Conservation (phyloP, 2,113 vertebrate genomes). For the Dryoscopus gambensis region DNA sequence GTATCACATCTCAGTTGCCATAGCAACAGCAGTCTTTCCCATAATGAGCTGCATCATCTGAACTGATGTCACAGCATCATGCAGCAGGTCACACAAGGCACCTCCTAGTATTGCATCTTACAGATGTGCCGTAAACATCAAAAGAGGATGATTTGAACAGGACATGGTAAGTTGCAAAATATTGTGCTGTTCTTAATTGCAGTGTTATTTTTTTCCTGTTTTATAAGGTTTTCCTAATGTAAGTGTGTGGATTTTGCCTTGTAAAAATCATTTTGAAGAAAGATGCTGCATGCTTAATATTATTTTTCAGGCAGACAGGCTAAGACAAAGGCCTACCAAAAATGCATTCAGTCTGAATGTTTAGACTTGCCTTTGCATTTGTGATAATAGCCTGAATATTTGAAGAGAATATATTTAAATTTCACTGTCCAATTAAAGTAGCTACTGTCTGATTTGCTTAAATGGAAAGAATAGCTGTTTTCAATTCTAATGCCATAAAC, state of each 20-base stretch:
- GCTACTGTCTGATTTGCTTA: conserved; percentile 22
- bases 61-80: conserved; percentile 90
- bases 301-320: conserved; percentile 67
- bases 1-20: conserved; percentile 91
- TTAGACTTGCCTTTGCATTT: conserved; percentile 22
- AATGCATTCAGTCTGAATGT: conserved; percentile 3
- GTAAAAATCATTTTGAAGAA: conserved; percentile 68
- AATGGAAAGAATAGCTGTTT: conserved; percentile 21
- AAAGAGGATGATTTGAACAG: conserved; percentile 80
- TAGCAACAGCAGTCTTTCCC: conserved; percentile 88
- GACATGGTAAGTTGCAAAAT: conserved; percentile 85
- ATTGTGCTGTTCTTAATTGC: conserved; percentile 34
- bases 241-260: conserved; percentile 61
- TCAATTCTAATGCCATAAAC: not conserved
- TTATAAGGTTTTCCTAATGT: conserved; percentile 42
- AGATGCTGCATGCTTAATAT: conserved; percentile 72
- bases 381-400: conserved; percentile 4
- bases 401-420: conserved; percentile 14
- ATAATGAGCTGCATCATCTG: conserved; percentile 97
- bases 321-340: conserved; percentile 79
- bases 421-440: conserved; percentile 36
- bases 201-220: conserved; percentile 34
- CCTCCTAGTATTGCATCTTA: conserved; percentile 85
- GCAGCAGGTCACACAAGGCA: conserved; percentile 86
- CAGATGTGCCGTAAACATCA: conserved; percentile 83